Evolutionary conservation across 2,888 invertebrate genomes (phyloP).

Genomic region (Hymenopus coronatus): DNA sequence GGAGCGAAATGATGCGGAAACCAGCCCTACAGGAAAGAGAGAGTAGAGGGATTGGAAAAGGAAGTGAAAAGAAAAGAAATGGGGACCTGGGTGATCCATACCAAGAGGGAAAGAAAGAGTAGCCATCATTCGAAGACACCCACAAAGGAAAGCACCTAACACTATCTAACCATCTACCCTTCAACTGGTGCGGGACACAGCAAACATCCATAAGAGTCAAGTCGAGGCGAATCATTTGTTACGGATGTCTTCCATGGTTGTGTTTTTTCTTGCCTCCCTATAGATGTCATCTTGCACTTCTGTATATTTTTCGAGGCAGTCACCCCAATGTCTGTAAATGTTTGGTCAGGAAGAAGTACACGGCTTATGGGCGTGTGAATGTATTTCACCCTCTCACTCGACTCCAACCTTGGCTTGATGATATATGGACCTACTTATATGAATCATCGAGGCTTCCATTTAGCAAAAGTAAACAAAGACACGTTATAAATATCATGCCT

Average conservation of each 20-base stretch:
- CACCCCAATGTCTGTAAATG: neutral
- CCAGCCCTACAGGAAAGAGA: neutral
- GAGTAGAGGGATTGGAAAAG: neutral
- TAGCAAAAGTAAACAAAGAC: neutral
- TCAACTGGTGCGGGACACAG: neutral
- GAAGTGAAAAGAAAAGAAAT: neutral
- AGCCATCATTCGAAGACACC: neutral
- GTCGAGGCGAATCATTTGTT: slow-evolving; percentile 6
- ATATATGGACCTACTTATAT: neutral
- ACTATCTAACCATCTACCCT: neutral
- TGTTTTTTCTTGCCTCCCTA: neutral
- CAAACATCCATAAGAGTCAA: neutral
- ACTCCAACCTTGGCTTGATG: neutral
- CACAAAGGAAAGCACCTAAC: neutral
- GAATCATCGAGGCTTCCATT: neutral
- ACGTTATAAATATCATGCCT: neutral
- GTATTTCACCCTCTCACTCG: neutral
- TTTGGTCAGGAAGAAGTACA: neutral
- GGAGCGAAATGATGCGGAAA: neutral
- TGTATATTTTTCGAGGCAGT: neutral
- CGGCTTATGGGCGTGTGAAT: neutral
- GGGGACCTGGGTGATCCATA: neutral
- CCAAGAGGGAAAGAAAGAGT: neutral
- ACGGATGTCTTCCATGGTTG: neutral
- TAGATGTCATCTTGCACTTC: neutral